Conservation (phyloP, 2,797 vertebrate species). For the Gallinago nigripennis region DNA sequence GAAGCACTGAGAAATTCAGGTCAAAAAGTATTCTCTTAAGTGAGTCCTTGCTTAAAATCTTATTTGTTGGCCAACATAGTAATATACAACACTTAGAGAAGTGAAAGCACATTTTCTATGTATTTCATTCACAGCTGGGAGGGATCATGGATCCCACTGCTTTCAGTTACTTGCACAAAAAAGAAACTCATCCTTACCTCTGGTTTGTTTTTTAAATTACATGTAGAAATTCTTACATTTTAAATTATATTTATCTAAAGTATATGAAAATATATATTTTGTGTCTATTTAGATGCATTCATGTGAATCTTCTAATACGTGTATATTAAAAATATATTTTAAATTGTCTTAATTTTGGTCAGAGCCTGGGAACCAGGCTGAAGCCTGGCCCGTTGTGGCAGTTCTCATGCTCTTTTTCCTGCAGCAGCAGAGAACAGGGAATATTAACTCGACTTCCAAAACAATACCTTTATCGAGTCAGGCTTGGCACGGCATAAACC, state of each 20-base stretch:
- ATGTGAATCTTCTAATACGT: not conserved
- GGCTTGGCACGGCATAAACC: not conserved
- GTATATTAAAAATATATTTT: not conserved
- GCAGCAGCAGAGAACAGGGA: not conserved
- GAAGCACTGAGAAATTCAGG: not conserved
- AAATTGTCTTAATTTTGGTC: not conserved
- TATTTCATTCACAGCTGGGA: not conserved
- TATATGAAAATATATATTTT: not conserved
- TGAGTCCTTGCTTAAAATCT: not conserved
- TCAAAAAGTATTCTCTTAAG: not conserved
- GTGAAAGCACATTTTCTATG: not conserved
- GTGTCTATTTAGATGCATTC: not conserved
- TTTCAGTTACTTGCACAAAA: not conserved
- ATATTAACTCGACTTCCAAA: not conserved
- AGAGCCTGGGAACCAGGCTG: not conserved
- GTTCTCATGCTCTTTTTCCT: not conserved
- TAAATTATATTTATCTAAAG: not conserved
- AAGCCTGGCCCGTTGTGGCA: not conserved
- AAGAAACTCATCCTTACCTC: not conserved
- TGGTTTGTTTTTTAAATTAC: not conserved
- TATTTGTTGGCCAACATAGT: not conserved
- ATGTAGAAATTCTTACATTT: not conserved
- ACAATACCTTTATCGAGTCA: not conserved
- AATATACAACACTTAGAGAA: not conserved
- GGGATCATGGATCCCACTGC: not conserved